Percentiles rank a stretch among this genome's conserved stretches.
These are phyloP conservation scores for Planococcus citri DNA, from an alignment of 1,140 invertebrate species.

Conservation along the genomic window DNA sequence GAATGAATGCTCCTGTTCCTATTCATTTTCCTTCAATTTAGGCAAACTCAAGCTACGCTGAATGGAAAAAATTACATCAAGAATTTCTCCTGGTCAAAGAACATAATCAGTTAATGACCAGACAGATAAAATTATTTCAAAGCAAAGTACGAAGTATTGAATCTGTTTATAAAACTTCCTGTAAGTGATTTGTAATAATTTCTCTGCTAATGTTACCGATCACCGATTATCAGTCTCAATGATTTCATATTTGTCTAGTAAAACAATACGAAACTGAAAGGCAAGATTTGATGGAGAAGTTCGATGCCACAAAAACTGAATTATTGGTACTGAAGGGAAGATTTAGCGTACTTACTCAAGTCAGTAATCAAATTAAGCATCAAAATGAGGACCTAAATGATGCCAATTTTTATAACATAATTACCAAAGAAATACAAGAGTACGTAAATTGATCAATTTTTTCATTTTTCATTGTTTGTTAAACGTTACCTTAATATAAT, in stretches of 20 bases:
- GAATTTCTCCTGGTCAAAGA: neutral
- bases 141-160: neutral
- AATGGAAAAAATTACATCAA: constrained; percentile 12
- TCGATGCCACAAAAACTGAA: neutral
- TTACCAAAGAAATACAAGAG: neutral
- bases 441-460: neutral
- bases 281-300: neutral
- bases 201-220: too few species aligned
- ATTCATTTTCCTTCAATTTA: neutral
- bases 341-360: neutral
- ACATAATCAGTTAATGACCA: neutral
- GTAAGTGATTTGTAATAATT: neutral
- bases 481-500: neutral
- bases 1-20: neutral
- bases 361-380: neutral
- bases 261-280: neutral
- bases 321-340: neutral
- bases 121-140: neutral
- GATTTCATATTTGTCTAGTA: neutral
- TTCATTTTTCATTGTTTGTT: neutral
- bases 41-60: neutral
- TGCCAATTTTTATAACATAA: neutral
- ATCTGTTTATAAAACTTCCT: neutral
- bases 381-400: neutral
- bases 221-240: too few species aligned